A percentile compares a stretch with the other conserved stretches of the same genome.
Conservation (phyloP, 1,140 invertebrate species). For the Rhynchophorus ferrugineus region DNA sequence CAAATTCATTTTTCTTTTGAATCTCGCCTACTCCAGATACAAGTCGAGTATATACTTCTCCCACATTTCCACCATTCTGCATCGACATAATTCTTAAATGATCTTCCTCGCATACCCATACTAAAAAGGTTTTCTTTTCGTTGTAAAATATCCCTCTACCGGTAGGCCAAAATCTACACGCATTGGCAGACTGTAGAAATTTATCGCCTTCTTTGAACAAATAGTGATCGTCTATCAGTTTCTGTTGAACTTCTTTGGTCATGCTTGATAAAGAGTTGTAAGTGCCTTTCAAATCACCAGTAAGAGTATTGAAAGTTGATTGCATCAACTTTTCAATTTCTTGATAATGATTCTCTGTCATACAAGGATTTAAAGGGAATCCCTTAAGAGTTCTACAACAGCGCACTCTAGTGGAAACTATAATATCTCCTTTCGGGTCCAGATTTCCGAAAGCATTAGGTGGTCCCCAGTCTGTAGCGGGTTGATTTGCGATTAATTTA, state of each 20-base stretch:
- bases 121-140: constrained; percentile 63
- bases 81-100: constrained; percentile 72
- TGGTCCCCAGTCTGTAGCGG: constrained; percentile 62
- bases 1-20: constrained; percentile 49
- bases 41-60: constrained; percentile 49
- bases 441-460: constrained; percentile 57
- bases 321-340: constrained; percentile 48
- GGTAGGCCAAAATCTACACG: constrained; percentile 69
- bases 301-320: constrained; percentile 31
- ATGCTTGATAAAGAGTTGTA: constrained; percentile 65
- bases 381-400: constrained; percentile 61
- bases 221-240: constrained; percentile 70
- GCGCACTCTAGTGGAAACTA: constrained; percentile 68
- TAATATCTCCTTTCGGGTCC: constrained; percentile 60
- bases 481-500: constrained; percentile 55
- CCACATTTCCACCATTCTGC: constrained; percentile 56
- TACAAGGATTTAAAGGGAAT: constrained; percentile 70
- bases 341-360: constrained; percentile 58
- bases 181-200: constrained; percentile 60
- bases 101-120: constrained; percentile 73
- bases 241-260: constrained; percentile 57
- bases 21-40: constrained; percentile 50
- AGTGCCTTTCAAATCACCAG: constrained; percentile 51
- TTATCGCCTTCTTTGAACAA: constrained; percentile 71
- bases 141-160: constrained; percentile 71